phyloP scores from a whole-genome alignment of 2,797 vertebrate species.

The Heterohyrax brucei region DNA sequence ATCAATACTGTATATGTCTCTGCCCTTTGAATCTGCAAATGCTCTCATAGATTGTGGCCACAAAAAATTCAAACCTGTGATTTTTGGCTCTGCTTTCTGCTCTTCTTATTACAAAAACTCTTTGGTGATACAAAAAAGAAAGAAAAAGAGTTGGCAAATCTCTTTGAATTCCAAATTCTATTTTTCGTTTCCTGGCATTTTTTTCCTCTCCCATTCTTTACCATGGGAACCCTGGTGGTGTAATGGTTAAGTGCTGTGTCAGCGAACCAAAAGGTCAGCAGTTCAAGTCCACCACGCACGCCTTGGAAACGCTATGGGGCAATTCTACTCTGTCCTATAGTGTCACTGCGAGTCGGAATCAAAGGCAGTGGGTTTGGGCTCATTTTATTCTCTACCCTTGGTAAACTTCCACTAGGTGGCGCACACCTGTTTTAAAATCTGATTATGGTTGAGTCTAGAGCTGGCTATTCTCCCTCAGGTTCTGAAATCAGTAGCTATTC shows the following conservation, averaged over 20 bases:
- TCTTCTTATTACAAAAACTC: not conserved
- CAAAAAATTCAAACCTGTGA: not conserved
- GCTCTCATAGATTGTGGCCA: not conserved
- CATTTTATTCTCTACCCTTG: too few species aligned
- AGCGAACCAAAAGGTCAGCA: too few species aligned
- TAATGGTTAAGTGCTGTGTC: too few species aligned
- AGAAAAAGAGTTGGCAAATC: not conserved
- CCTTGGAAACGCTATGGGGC: too few species aligned
- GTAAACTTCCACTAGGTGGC: conserved; percentile 74
- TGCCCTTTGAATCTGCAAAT: conserved; percentile 13
- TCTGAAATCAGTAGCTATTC: not conserved
- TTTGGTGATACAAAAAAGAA: not conserved
- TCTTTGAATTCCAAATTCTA: conserved; percentile 5
- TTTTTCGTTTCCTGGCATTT: conserved; percentile 26
- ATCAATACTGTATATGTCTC: not conserved
- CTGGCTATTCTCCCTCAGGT: not conserved
- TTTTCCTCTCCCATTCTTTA: not conserved
- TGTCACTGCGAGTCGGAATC: too few species aligned
- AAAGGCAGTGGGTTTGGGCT: too few species aligned
- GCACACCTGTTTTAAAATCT: not conserved
- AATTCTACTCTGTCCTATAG: too few species aligned
- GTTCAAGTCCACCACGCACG: too few species aligned
- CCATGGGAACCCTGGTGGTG: too few species aligned
- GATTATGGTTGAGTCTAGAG: not conserved
- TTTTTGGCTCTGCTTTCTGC: not conserved